Evolutionary conservation across 2,797 vertebrate genomes (phyloP), one percentile per base, ranked within the genome.

Genomic region (Coregonus sp.): DNA sequence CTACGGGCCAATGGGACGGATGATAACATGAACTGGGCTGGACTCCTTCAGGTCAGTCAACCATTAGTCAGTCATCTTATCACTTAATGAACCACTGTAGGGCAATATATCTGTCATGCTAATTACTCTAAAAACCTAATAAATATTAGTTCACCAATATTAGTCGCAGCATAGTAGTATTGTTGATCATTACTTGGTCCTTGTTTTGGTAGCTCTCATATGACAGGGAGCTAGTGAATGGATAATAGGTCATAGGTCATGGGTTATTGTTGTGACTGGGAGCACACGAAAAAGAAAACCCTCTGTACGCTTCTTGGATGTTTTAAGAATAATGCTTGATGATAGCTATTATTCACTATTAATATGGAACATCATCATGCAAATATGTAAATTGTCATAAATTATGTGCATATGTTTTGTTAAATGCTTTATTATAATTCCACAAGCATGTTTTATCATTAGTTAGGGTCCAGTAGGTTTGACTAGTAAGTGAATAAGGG

Each of bases 31-130:
- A 92, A 87, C 87, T 85, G 85, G 87, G 81, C 81, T 86, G 79
- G 80, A 90, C 86, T 90, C 35, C 86, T 94, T 79, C 91, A 94
- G 93, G 94, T 95, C 82, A 93, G 94, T 92, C 61, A 79, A 82
- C 69, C 76, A 29, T 12, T 51, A 51, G 61, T 65, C 1, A 25
- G 25, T 25, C 25, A 25, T 25, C 29, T 65, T 31, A 29, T 65
- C 0, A 11, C 20, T 65, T 65, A 9, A 31, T 65, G 9, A 65
- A 5, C n/a, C 31, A 31, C 29, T 16, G 3, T 67, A 11, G 2
- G 40, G 2, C 40, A 11, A 2, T 47, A 0, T 67, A 0, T 14
- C 65, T 67, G 4, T 67, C 65, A 29, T 25, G 25, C 25, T 25
- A 25, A 25, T 25, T 25, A 25, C 25, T 25, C 1, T 25, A 25